Base-by-base conservation (phyloP, 2,888 invertebrate genomes). In the Rhingia rostrata region DNA sequence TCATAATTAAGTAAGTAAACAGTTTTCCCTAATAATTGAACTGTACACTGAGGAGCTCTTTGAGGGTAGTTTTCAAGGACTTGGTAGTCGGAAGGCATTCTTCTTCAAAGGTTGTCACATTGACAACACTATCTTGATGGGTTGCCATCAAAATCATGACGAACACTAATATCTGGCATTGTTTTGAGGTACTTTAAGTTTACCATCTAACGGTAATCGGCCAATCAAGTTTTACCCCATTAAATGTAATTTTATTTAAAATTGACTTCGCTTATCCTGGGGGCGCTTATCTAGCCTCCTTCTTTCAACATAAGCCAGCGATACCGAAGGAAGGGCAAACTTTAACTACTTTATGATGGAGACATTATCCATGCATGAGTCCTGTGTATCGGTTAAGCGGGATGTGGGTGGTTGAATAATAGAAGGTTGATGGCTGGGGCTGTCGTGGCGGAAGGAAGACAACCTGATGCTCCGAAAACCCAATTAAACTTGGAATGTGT, bases 401-500 rank as follows among this genome's bases (percentile, higher is more conserved):
- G 9, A 58, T 10, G 37, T 30, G 47, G 37, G 30, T 6, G 47
- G 0, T 14, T 3, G 61, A 22, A 22, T 6, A 30, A 30, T 3
- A 33, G 45, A 51, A 51, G 37, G 56, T 39, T 49, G 45, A 14
- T 43, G 58, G 58, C 14, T n/a, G 35, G 69, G 54, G 45, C 58
- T 58, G 41, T 22, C 22, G 7, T 49, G 63, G 37, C 60, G 12
- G 37, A 61, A n/a, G 54, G 74, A 80, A 74, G 74, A 80, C 84
- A 84, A 84, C 84, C 84, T 84, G 84, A 84, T 84, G 84, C 84
- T 84, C 79, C 75, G 74, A 75, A 84, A 80, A 84, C 79, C 84
- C 84, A 84, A 84, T 84, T 84, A 84, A 84, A 84, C 43, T 84
- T 80, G 84, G 74, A 80, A 84, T 84, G 74, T 80, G 75, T 75